Conservation (phyloP, 2,113 vertebrate species). For the Corythornis madagascariensis region DNA sequence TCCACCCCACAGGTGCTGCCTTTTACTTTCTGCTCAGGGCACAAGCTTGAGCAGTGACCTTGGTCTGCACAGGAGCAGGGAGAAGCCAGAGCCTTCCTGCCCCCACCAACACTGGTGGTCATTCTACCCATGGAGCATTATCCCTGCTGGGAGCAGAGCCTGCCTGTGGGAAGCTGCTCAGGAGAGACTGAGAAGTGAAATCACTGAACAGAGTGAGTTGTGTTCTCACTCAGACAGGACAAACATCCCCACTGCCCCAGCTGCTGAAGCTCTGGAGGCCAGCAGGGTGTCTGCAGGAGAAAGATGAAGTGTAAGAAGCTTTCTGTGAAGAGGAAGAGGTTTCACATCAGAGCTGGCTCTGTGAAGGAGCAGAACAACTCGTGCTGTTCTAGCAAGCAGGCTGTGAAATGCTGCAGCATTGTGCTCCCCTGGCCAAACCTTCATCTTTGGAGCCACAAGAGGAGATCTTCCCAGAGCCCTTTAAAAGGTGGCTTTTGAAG, state of each 20-base stretch:
- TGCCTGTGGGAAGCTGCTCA: neutral
- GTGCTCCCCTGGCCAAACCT: neutral
- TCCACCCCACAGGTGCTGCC: neutral
- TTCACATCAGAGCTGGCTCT: neutral
- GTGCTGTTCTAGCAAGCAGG: neutral
- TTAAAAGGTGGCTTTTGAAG: neutral
- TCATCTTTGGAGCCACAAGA: neutral
- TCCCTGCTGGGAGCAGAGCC: too few species aligned
- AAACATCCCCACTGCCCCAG: neutral
- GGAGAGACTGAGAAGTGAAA: neutral
- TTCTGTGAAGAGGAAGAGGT: neutral
- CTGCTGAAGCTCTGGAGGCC: neutral
- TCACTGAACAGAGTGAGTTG: neutral
- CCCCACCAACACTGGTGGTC: neutral
- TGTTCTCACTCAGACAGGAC: neutral
- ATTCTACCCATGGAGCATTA: neutral
- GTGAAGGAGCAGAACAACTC: neutral
- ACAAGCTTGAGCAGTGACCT: neutral
- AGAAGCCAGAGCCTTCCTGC: neutral
- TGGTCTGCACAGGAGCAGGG: neutral
- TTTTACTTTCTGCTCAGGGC: too few species aligned
- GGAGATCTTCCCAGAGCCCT: neutral
- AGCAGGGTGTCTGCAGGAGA: neutral
- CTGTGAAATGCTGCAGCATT: neutral
- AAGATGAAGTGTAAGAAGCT: neutral